phyloP scores from a whole-genome alignment of 2,113 vertebrate genomes.

The Pterocles burchelli region DNA sequence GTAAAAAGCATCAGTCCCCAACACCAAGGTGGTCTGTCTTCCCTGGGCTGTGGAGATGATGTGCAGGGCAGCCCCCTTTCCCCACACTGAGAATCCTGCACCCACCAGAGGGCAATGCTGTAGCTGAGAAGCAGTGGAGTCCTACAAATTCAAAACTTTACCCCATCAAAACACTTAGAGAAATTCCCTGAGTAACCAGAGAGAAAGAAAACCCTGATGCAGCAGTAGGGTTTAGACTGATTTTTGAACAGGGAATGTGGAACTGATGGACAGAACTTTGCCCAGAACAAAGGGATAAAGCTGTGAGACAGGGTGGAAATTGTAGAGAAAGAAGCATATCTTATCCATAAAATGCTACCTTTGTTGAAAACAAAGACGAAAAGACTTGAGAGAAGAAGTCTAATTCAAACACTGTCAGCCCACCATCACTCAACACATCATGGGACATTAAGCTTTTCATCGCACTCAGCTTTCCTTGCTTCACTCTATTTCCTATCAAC shows the following conservation, averaged over 20 bases:
- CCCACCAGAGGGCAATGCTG: constrained; percentile 17
- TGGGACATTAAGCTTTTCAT: background rate
- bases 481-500: background rate
- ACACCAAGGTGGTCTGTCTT: background rate
- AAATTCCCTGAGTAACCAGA: background rate
- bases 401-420: background rate
- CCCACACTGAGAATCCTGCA: background rate
- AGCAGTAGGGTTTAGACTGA: background rate
- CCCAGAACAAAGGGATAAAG: background rate
- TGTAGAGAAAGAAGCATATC: background rate
- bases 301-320: background rate
- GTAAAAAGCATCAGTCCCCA: background rate
- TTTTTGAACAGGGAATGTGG: background rate
- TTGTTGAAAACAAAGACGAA: background rate
- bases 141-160: background rate
- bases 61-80: background rate
- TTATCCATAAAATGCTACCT: background rate
- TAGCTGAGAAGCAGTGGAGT: background rate
- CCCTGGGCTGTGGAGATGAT: background rate
- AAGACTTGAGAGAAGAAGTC: background rate
- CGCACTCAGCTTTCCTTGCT: background rate
- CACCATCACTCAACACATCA: background rate
- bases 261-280: background rate
- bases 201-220: background rate
- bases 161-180: background rate